Base-by-base conservation (phyloP, 2,113 vertebrate species). In the Sander vitreus region DNA sequence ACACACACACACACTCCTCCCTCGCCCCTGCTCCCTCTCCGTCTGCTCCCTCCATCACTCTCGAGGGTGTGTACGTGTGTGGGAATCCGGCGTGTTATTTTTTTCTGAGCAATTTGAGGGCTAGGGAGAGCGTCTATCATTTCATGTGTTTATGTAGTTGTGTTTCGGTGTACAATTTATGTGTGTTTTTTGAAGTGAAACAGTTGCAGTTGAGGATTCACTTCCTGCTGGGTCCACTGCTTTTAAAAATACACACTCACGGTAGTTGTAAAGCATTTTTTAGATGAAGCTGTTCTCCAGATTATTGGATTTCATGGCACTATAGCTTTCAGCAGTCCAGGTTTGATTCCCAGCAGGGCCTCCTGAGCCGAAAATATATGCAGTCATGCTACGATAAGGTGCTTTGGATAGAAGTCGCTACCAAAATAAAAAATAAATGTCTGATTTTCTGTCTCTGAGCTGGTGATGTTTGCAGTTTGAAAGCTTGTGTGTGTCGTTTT, bases 1-100 rank as follows among this genome's bases (percentile, higher is more conserved):
- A 11, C 8, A 11, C 39, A 43, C 39, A 2, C 57, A 71, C 75
- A 77, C 74, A 65, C 73, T 47, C 70, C 63, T 45, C 78, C 66
- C 65, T 50, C 18, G 3, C 57, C n/a, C 13, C 47, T 9, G 18
- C 70, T 48, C n/a, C 14, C 69, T 7, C 71, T 65, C 76, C 48
- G n/a, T 85, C 84, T 83, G 80, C 48, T 91, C 66, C 57, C 51
- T 75, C 84, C 50, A 23, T 90, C 85, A 81, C 64, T 86, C 59
- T 73, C 51, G 15, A 62, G 80, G 5, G 68, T 55, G 74, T 75
- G 64, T 68, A 68, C 36, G 64, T 15, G 54, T 19, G 48, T 39
- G 73, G 18, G 62, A 57, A 33, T 72, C 8, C 0, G 1, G 50
- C 75, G 54, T 80, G 64, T 79, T 74, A 25, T 60, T 76, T 69